Base-by-base conservation (phyloP, 2,797 vertebrate species). In the Darevskia mixta region DNA sequence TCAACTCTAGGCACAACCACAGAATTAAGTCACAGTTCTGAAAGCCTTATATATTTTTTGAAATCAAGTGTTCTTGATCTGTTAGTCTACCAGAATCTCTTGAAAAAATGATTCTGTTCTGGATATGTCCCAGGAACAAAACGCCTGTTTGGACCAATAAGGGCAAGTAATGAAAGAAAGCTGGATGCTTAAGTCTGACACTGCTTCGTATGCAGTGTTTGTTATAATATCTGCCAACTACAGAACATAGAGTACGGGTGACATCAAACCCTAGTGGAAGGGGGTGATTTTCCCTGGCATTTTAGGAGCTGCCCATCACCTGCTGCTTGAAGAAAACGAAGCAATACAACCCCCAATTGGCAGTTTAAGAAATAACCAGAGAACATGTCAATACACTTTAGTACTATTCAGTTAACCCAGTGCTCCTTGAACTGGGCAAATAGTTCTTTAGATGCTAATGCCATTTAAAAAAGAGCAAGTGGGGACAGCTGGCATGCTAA, bases 51-150 rank as follows among this genome's bases (percentile, higher is more conserved):
- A 3, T 61, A 25, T 84, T 87, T 23, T 86, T 64, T 73, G 66
- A 87, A 49, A 86, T 15, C 64, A 88, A 91, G 75, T 27, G 35
- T 41, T 82, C 73, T 82, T 85, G 61, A 29, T n/a, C 69, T 77
- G 82, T 23, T 67, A 3, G 83, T 41, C n/a, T 67, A 49, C 45
- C 0, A 66, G 35, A 38, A 15, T 35, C 77, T 61, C 64, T 66
- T 43, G 55, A 32, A 81, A 81, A 43, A 43, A 20, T 1, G 6
- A 49, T 32, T 79, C 45, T 35, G 43, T 66, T 80, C 41, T 84
- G 5, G 45, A 15, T 49, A 49, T 45, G 25, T 3, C 41, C 49
- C 75, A 80, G 38, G 71, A 81, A 38, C 66, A 41, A 0, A 83
- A 72, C 27, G 49, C 84, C 79, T 71, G 43, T 67, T 61, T 89